A percentile compares a stretch with the other conserved stretches of the same genome.
Conservation (phyloP, 53 echinoderm and acorn worm species). For the Actinopyga echinites region DNA sequence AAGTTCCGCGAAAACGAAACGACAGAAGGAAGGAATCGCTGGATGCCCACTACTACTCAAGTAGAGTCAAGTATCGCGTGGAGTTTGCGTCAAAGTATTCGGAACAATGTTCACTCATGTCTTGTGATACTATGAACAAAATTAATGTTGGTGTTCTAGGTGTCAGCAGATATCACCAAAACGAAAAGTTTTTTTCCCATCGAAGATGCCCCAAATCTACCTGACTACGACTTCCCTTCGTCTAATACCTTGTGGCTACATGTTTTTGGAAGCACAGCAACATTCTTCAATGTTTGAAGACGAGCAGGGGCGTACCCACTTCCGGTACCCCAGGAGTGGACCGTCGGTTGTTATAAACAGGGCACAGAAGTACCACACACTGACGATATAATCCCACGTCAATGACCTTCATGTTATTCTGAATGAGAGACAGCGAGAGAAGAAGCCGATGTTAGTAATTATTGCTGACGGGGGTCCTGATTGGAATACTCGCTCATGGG, state of each 20-base stretch:
- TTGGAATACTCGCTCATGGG: slow-evolving; percentile 40
- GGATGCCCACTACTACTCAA: slow-evolving; percentile 35
- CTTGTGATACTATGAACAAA: slow-evolving; percentile 57
- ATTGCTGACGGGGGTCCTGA: slow-evolving; percentile 51
- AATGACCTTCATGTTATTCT: slow-evolving; percentile 35
- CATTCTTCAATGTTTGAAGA: background rate
- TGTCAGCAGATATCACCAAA: slow-evolving; percentile 53
- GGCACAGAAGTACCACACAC: slow-evolving; percentile 20
- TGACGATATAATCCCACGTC: slow-evolving; percentile 26
- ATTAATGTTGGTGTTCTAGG: slow-evolving; percentile 48
- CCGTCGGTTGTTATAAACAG: background rate
- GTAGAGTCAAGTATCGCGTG: slow-evolving; percentile 40
- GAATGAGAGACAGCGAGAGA: background rate
- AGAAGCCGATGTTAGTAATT: slow-evolving; percentile 6
- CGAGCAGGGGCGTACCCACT: slow-evolving; percentile 3
- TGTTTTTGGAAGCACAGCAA: background rate
- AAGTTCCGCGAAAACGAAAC: background rate
- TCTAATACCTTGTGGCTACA: slow-evolving; percentile 47
- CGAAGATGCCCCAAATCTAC: slow-evolving; percentile 38
- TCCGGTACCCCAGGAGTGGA: slow-evolving; percentile 11
- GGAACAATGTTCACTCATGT: slow-evolving; percentile 30
- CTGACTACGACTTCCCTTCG: slow-evolving; percentile 53
- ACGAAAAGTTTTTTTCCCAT: slow-evolving; percentile 4
- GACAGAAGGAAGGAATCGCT: background rate
- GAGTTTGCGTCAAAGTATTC: slow-evolving; percentile 41